A percentile compares a stretch with the other conserved stretches of the same genome.
Evolutionary conservation across 1,140 invertebrate genomes (phyloP).

Genomic region (Plectrocnemia conspersa): DNA sequence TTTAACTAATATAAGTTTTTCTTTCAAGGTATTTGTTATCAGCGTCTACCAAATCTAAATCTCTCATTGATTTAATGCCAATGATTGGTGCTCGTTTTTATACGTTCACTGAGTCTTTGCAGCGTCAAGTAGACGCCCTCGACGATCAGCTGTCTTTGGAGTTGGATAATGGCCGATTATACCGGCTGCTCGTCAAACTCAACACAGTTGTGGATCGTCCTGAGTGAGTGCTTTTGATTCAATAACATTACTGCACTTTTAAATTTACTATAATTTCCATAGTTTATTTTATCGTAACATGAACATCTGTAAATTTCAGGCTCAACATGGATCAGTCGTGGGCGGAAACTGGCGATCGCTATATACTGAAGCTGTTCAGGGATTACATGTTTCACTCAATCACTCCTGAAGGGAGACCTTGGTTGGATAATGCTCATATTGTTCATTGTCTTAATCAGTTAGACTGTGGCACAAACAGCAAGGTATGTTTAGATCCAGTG

Average conservation of each 20-base stretch:
- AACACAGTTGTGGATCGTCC: conserved; percentile 89
- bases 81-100: conserved; percentile 98
- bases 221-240: conserved; percentile 61
- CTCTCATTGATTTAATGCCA: conserved; percentile 95
- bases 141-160: conserved; percentile 91
- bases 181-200: conserved; percentile 86
- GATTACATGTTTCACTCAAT: conserved; percentile 97
- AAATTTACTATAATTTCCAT: too few species aligned
- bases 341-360: conserved; percentile 96
- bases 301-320: conserved; percentile 57
- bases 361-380: conserved; percentile 96
- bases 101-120: conserved; percentile 86
- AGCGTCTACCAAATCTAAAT: conserved; percentile 53
- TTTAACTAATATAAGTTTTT: background rate
- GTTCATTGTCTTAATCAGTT: conserved; percentile 92
- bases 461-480: conserved; percentile 81
- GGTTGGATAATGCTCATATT: conserved; percentile 94
- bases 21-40: conserved; percentile 71
- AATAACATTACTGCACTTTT: background rate
- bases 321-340: conserved; percentile 89
- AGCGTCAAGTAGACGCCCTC: conserved; percentile 79
- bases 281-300: too few species aligned
- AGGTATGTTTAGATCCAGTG: too few species aligned
- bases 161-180: conserved; percentile 89
- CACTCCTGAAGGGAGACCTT: conserved; percentile 85